A percentile compares a stretch with the other conserved stretches of the same genome.
Evolutionary conservation across 2,113 vertebrate genomes (phyloP).

Genomic region (Sus scrofa): T2T-Sscrofa CM000818.6:114266501-114267000

Average conservation of each 20-base stretch:
- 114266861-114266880: not conserved
- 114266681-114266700: not conserved
- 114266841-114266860: not conserved
- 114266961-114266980: not conserved
- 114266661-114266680: no score
- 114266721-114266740: not conserved
- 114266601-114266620: no score
- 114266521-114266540: no score
- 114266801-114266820: not conserved
- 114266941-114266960: not conserved
- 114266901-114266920: not conserved
- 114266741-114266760: not conserved
- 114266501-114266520: no score
- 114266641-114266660: no score
- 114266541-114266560: no score
- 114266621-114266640: no score
- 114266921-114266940: not conserved
- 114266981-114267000: not conserved
- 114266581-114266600: no score
- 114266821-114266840: not conserved
- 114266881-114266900: not conserved
- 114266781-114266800: not conserved
- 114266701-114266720: not conserved
- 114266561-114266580: no score
- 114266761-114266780: not conserved